A percentile compares a stretch with the other conserved stretches of the same genome.
Evolutionary conservation across 2,113 vertebrate genomes (phyloP).

Genomic region (Oriolus oriolus): DNA sequence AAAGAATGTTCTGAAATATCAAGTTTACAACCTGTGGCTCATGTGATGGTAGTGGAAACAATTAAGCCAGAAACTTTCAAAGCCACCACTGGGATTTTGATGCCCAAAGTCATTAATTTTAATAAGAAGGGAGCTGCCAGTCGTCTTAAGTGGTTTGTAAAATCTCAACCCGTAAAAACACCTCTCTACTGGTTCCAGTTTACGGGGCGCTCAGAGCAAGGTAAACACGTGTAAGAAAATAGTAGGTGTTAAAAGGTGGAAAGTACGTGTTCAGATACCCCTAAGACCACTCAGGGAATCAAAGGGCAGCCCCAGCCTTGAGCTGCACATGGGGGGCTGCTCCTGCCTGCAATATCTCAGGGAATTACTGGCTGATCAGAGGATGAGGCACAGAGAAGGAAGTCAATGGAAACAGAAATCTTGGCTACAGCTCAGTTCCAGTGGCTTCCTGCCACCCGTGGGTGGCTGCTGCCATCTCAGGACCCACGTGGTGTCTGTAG

Average conservation of each 20-base stretch:
- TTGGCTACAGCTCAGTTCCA: background rate
- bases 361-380: background rate
- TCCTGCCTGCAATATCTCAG: background rate
- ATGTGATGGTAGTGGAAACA: conserved; percentile 55
- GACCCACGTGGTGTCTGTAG: background rate
- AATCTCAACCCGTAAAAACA: conserved; percentile 55
- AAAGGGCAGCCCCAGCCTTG: background rate
- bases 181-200: conserved; percentile 41
- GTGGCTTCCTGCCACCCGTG: background rate
- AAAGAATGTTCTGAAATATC: conserved; percentile 59
- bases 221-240: conserved; percentile 25
- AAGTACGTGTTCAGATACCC: background rate
- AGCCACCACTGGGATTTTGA: conserved; percentile 50
- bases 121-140: conserved; percentile 50
- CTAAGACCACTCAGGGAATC: background rate
- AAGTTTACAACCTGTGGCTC: conserved; percentile 62
- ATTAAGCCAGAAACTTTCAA: conserved; percentile 57
- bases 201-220: conserved; percentile 30
- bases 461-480: background rate
- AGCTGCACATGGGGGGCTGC: background rate
- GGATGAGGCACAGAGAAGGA: background rate
- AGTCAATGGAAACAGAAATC: background rate
- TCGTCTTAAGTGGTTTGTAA: conserved; percentile 52
- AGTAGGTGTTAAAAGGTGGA: conserved; percentile 40
- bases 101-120: conserved; percentile 62